Conservation (phyloP, 2,888 invertebrate species). For the Drosophila picticornis region DNA sequence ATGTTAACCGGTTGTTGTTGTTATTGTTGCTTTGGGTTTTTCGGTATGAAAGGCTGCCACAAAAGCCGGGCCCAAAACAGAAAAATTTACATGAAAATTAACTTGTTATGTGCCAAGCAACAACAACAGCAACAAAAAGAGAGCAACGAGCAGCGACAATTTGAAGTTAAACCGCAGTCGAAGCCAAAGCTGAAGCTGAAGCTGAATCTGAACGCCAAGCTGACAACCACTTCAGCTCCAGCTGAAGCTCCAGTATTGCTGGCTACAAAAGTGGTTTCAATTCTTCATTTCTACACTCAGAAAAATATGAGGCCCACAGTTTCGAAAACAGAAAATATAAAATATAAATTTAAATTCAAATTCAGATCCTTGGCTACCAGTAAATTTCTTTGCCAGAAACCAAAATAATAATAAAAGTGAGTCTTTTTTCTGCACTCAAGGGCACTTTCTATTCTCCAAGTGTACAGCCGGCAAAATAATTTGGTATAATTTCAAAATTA, state of each 20-base stretch:
- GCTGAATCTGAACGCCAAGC: conserved; percentile 14
- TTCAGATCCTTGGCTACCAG: background rate
- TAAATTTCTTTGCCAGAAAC: background rate
- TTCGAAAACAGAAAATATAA: background rate
- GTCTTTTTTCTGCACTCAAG: background rate
- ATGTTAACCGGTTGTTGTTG: conserved; percentile 77
- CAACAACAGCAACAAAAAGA: conserved; percentile 26
- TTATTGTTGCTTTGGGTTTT: conserved; percentile 19
- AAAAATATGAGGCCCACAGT: background rate
- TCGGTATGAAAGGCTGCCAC: conserved; percentile 41
- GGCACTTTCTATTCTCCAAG: background rate
- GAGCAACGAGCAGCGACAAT: conserved; percentile 48
- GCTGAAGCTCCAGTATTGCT: conserved; percentile 34
- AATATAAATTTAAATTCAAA: background rate
- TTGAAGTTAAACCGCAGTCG: conserved; percentile 28
- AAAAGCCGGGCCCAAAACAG: conserved; percentile 59
- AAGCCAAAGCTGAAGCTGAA: background rate
- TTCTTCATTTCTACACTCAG: conserved; percentile 3
- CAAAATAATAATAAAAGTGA: background rate
- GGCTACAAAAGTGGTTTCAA: conserved; percentile 19
- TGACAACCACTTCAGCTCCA: conserved; percentile 23
- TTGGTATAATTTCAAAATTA: conserved; percentile 79
- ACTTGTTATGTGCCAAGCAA: conserved; percentile 69
- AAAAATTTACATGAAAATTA: conserved; percentile 81
- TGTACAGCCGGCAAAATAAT: conserved; percentile 60